Evolutionary conservation across 2,113 vertebrate species (phyloP).

Genomic region (Phoxinus phoxinus): DNA sequence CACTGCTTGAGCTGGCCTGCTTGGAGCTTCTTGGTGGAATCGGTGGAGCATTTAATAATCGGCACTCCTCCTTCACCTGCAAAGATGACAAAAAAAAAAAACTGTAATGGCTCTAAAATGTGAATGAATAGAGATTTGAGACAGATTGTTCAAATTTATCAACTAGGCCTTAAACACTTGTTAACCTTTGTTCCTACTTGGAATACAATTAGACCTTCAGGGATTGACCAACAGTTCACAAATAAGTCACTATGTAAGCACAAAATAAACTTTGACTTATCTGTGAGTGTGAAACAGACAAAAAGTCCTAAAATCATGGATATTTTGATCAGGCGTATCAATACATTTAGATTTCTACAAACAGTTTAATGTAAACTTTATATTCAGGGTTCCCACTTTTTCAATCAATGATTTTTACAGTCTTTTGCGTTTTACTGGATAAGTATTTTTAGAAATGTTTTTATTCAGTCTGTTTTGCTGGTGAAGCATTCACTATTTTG

Average conservation of each 20-base stretch:
- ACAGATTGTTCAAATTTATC: not conserved
- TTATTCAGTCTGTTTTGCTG: not conserved
- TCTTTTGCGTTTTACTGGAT: not conserved
- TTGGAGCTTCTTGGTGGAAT: constrained; percentile 93
- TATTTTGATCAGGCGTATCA: not conserved
- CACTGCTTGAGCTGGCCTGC: constrained; percentile 68
- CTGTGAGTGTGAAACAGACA: not conserved
- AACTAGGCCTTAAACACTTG: not conserved
- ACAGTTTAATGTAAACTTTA: not conserved
- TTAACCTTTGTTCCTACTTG: constrained; percentile 12
- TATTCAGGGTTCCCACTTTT: not conserved
- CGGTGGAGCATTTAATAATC: constrained; percentile 94
- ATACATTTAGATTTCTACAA: not conserved
- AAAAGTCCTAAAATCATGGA: not conserved
- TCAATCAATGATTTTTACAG: not conserved
- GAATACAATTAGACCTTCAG: not conserved
- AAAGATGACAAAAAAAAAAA: not conserved
- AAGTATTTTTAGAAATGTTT: not conserved
- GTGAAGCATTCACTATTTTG: not conserved
- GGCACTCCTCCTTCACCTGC: constrained; percentile 97
- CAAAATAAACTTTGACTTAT: constrained; percentile 12
- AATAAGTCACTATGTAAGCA: constrained; percentile 33
- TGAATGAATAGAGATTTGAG: not conserved
- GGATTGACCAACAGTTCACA: constrained; percentile 6
- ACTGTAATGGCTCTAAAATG: not conserved